Evolutionary conservation across 2,888 invertebrate species (phyloP), one percentile per base, ranked within the genome.

Genomic region (Trachelus troglodyta): DNA sequence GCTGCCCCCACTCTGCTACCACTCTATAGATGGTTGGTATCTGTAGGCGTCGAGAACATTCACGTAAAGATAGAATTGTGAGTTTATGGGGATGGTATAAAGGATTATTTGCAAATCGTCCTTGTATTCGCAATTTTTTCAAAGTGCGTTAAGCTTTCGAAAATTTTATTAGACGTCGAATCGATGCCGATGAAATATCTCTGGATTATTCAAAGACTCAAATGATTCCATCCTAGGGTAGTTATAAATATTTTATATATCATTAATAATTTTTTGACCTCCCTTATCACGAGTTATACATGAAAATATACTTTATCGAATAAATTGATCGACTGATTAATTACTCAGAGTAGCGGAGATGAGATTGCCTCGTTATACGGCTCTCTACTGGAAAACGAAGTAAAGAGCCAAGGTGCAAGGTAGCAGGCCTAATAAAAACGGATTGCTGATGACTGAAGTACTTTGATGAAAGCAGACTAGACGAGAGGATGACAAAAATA

Each of bases 1-100:
- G 33, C 56, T 56, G 6, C 23, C 56, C 11, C 23, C n/a, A n/a
- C n/a, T n/a, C n/a, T n/a, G n/a, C 33, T 23, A 35, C 31, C 12
- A 4, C 1, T 12, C 34, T 69, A 69, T 76, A 56, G 33, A 78
- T 74, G 76, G 12, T 81, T 56, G 15, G 40, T 74, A 40, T 73
- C 30, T 35, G 34, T 35, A 77, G 69, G 69, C 30, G 71, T 73
- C 71, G 74, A 33, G 9, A 2, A 23, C 56, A 23, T 56, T 23
- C 56, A 56, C 56, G 56, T 56, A 56, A 23, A 56, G 23, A 69
- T 68, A 74, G 76, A 76, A 31, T 23, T n/a, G 37, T 15, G 69
- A 77, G 77, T 76, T 78, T 34, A 12, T 9, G 12, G 9, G 12
- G 31, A 33, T 15, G 71, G 31, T 3, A 15, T 31, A 9, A 33